phyloP scores from a whole-genome alignment of 2,888 invertebrate genomes.

The Clistopyga incitator region DNA sequence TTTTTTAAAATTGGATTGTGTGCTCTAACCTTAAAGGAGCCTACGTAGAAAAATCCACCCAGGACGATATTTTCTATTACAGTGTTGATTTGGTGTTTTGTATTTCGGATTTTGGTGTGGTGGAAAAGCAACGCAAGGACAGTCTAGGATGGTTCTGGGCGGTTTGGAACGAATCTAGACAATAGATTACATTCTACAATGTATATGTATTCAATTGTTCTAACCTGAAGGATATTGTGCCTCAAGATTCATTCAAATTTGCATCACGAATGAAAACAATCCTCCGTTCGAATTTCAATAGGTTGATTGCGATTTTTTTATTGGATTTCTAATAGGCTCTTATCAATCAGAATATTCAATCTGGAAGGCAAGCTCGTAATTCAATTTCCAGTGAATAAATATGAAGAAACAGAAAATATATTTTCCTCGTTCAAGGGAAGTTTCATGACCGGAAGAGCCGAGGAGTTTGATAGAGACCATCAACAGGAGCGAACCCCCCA shows the following conservation, averaged over 20 bases:
- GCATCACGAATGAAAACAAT: not conserved
- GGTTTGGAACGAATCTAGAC: too few species aligned
- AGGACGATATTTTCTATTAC: too few species aligned
- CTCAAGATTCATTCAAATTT: not conserved
- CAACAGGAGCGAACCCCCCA: not conserved
- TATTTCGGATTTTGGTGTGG: too few species aligned
- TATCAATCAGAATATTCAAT: constrained; percentile 1
- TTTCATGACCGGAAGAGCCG: not conserved
- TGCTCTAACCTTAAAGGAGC: too few species aligned
- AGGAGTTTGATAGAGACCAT: constrained; percentile 4
- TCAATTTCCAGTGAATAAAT: not conserved
- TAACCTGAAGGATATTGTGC: not conserved
- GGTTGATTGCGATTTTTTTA: not conserved
- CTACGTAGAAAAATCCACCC: too few species aligned
- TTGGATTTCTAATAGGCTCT: not conserved
- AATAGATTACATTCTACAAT: too few species aligned
- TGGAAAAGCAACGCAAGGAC: too few species aligned
- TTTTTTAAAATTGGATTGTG: too few species aligned
- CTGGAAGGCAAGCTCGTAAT: not conserved
- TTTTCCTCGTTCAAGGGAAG: not conserved
- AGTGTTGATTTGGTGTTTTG: too few species aligned
- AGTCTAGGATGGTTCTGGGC: too few species aligned
- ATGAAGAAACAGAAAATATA: not conserved
- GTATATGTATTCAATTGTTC: not conserved
- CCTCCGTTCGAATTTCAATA: not conserved